These are phyloP conservation scores for Endomychus coccineus DNA, from an alignment of 2,888 invertebrate species.

Conservation along the genomic window DNA sequence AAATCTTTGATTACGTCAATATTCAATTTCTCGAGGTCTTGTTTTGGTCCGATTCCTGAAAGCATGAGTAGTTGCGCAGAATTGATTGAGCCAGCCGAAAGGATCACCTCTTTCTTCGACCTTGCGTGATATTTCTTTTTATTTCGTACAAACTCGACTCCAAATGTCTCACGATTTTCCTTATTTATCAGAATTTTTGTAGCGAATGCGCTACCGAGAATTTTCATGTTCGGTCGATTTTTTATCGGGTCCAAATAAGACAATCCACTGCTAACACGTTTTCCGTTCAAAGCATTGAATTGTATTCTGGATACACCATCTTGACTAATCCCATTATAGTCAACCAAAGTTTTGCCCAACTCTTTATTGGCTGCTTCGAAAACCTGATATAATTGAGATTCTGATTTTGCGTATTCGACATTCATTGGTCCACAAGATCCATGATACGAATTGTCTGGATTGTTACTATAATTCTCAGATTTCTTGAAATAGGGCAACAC, in stretches of 20 bases:
- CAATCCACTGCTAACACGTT: constrained; percentile 52
- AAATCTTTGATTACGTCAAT: constrained; percentile 25
- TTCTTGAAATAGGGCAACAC: constrained; percentile 14
- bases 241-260: constrained; percentile 50
- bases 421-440: constrained; percentile 7
- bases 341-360: constrained; percentile 48
- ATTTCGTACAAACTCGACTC: constrained; percentile 49
- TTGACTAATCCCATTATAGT: constrained; percentile 54
- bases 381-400: constrained; percentile 40
- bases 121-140: constrained; percentile 42
- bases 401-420: background rate
- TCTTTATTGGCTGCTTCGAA: constrained; percentile 55
- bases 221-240: constrained; percentile 50
- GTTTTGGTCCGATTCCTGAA: constrained; percentile 62
- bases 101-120: constrained; percentile 61
- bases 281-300: constrained; percentile 53
- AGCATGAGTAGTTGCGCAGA: constrained; percentile 73
- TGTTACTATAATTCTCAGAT: constrained; percentile 21
- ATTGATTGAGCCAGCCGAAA: constrained; percentile 71
- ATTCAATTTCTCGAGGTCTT: constrained; percentile 19
- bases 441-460: constrained; percentile 1
- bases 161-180: constrained; percentile 46
- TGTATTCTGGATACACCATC: constrained; percentile 58
- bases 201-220: constrained; percentile 49
- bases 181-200: constrained; percentile 51